Evolutionary conservation across 2,888 invertebrate species (phyloP).

Genomic region (Leucozona laternaria): DNA sequence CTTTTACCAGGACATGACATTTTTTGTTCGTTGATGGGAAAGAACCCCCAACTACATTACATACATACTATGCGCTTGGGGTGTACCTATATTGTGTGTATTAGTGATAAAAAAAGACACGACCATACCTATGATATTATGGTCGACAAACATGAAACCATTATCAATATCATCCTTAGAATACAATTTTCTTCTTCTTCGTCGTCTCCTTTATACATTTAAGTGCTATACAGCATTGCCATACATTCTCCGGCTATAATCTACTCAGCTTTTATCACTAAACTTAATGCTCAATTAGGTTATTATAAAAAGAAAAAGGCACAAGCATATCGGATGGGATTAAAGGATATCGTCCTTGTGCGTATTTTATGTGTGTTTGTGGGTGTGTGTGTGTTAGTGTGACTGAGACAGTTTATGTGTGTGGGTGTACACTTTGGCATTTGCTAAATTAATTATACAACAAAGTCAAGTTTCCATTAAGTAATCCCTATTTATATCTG

Average conservation of each 20-base stretch:
- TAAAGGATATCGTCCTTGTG: constrained; percentile 65
- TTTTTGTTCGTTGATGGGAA: constrained; percentile 9
- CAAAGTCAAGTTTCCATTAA: constrained; percentile 71
- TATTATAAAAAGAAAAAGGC: constrained; percentile 65
- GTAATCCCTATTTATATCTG: constrained; percentile 68
- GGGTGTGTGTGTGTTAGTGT: neutral
- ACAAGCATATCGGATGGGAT: constrained; percentile 68
- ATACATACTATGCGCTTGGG: constrained; percentile 7
- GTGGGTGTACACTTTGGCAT: constrained; percentile 45
- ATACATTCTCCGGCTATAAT: constrained; percentile 57
- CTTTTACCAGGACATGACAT: constrained; percentile 21
- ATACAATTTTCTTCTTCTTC: constrained; percentile 20
- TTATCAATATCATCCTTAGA: constrained; percentile 72
- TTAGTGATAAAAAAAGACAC: constrained; percentile 67
- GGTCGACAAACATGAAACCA: constrained; percentile 72
- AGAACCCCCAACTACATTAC: too few species aligned
- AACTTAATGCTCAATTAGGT: constrained; percentile 75
- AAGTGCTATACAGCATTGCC: constrained; percentile 27
- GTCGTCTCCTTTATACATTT: constrained; percentile 1
- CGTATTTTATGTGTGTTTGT: neutral
- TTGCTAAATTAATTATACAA: constrained; percentile 74
- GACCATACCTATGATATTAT: constrained; percentile 67
- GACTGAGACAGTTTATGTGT: neutral
- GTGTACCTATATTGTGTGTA: constrained; percentile 3
- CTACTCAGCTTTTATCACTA: constrained; percentile 75